These are phyloP conservation scores for Dorcus parallelipipedus DNA, from an alignment of 2,888 invertebrate species.

Conservation along the genomic window DNA sequence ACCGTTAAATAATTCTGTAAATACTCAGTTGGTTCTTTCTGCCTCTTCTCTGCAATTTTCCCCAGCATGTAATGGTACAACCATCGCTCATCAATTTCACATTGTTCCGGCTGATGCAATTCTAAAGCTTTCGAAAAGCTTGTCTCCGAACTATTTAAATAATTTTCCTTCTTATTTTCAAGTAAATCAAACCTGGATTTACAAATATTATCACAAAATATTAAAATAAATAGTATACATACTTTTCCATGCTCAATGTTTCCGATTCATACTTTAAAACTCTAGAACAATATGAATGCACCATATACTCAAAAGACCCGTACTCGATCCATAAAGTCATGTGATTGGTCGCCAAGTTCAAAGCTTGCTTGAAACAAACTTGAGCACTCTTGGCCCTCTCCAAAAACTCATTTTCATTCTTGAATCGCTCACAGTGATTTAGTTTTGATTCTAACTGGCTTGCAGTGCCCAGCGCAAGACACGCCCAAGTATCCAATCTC, in stretches of 20 bases:
- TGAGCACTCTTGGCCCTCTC: conserved; percentile 70
- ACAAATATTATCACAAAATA: neutral
- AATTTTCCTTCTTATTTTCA: conserved; percentile 73
- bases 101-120: conserved; percentile 58
- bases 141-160: conserved; percentile 72
- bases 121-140: conserved; percentile 73
- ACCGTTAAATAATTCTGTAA: conserved; percentile 76
- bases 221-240: conserved; percentile 21
- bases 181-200: conserved; percentile 60
- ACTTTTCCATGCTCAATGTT: conserved; percentile 68
- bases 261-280: conserved; percentile 78
- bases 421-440: conserved; percentile 65
- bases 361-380: conserved; percentile 76
- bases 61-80: conserved; percentile 93
- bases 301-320: conserved; percentile 84
- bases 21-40: conserved; percentile 69
- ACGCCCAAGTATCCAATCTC: conserved; percentile 91
- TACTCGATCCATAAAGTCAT: conserved; percentile 86
- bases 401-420: conserved; percentile 62
- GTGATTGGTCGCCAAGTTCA: conserved; percentile 71
- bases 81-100: conserved; percentile 80
- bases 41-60: conserved; percentile 86
- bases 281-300: conserved; percentile 87
- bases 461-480: conserved; percentile 77
- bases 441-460: conserved; percentile 76